These are phyloP conservation scores for Pelobates cultripes DNA, from an alignment of 2,797 vertebrate species.

Conservation along the genomic window DNA sequence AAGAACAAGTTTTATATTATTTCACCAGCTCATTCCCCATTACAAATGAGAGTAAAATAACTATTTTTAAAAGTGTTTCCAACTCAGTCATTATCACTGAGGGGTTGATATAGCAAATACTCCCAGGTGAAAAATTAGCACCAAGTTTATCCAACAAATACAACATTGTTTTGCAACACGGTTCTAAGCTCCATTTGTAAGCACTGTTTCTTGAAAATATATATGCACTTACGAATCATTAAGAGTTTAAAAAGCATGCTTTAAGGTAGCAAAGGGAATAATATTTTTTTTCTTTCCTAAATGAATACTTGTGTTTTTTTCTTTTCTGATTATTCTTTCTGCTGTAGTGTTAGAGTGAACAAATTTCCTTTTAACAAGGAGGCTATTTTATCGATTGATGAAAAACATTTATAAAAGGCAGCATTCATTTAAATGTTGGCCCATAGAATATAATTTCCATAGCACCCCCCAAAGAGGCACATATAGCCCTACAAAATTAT, in stretches of 20 bases:
- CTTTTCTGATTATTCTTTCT: no score
- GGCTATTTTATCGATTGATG: no score
- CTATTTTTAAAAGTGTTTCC: conserved; percentile 42
- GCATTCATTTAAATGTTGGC: no score
- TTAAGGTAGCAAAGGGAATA: neutral
- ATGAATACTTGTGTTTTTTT: neutral
- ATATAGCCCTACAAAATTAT: no score
- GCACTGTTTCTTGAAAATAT: neutral
- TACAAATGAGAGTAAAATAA: conserved; percentile 43
- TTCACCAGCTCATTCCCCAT: conserved; percentile 37
- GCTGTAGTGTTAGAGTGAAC: no score
- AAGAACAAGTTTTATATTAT: conserved; percentile 50
- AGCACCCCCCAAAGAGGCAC: no score
- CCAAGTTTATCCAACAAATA: conserved; percentile 33
- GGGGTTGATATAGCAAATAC: conserved; percentile 40
- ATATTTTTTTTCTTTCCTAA: neutral
- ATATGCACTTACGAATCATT: conserved; percentile 2
- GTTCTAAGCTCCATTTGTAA: conserved; percentile 18
- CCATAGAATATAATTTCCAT: no score
- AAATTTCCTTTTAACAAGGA: no score
- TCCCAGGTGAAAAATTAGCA: conserved; percentile 50
- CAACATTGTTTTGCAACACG: conserved; percentile 22
- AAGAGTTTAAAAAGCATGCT: conserved; percentile 1
- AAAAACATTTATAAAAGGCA: no score
- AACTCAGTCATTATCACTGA: conserved; percentile 44